phyloP scores from a whole-genome alignment of 1,140 invertebrate genomes.

The Amphibalanus amphitrite region DNA sequence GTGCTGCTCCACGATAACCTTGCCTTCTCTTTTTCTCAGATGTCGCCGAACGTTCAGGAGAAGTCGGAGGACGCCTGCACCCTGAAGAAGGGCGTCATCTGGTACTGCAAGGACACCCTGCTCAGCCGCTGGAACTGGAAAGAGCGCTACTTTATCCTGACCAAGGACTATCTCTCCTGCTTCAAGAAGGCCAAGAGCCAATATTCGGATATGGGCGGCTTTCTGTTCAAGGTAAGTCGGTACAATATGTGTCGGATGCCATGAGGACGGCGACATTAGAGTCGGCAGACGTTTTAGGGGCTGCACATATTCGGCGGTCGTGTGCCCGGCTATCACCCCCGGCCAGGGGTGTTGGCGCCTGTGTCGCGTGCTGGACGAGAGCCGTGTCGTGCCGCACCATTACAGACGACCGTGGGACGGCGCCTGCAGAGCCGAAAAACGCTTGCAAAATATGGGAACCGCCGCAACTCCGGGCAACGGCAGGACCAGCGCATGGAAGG shows the following conservation, averaged over 20 bases:
- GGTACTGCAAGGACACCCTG: conserved; percentile 44
- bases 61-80: conserved; percentile 14
- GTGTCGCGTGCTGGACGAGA: no score
- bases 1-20: no score
- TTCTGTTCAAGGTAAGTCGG: conserved; percentile 18
- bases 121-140: conserved; percentile 45
- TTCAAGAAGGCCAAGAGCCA: conserved; percentile 39
- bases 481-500: no score
- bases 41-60: background rate
- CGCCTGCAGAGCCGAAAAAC: no score
- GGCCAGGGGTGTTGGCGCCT: no score
- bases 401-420: no score
- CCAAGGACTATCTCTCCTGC: conserved; percentile 47
- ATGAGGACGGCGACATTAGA: background rate
- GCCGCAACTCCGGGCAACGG: no score
- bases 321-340: no score
- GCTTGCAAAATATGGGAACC: no score
- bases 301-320: background rate
- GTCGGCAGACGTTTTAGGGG: background rate
- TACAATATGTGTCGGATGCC: background rate
- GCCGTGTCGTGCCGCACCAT: no score
- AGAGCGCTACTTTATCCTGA: conserved; percentile 47
- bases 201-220: conserved; percentile 49
- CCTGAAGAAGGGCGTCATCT: conserved; percentile 42
- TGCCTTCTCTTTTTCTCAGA: background rate